Base-by-base conservation (phyloP, 2,888 invertebrate species). In the Eupsilia transversa region DNA sequence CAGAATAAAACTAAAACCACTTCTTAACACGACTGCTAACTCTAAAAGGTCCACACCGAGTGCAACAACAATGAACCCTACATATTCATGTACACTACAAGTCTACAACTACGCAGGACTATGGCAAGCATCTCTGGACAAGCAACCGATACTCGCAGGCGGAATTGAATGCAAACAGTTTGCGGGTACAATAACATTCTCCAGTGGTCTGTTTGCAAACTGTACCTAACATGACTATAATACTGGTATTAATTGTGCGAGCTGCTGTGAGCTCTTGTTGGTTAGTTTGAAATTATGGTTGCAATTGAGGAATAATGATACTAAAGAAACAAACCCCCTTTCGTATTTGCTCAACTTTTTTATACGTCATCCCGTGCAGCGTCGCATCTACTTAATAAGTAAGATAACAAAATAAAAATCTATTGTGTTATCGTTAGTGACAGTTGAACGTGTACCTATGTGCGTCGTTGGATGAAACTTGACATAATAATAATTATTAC, bases 111-210 rank as follows among this genome's bases (percentile, higher is more conserved):
- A 67, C 81, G 52, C 76, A 83, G 70, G 17, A 10, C 64, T 33
- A 10, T 57, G 72, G 10, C 63, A 65, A 70, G 41, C 52, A 78
- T 78, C 79, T 73, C 74, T 68, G 74, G 74, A 75, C 71, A 78
- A 79, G 70, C 78, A 74, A 86, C 78, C 87, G 86, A 89, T 88
- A 87, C 79, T 79, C 78, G 79, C 76, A 82, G 78, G 85, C 81
- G 79, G 87, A 89, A 90, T 90, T 88, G 89, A 91, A 90, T 87
- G 86, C 89, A 90, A 92, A 91, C 90, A 91, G 89, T 90, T 89
- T 92, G 91, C 88, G 92, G 91, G 88, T 88, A 87, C 91, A 90
- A 89, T 90, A 90, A 91, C 90, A 91, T 85, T 88, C 87, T 87
- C 84, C 86, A 72, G 78, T 79, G 85, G 82, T 78, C 80, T 85